Evolutionary conservation across 1,140 invertebrate genomes (phyloP).

Genomic region (Psix sp.): DNA sequence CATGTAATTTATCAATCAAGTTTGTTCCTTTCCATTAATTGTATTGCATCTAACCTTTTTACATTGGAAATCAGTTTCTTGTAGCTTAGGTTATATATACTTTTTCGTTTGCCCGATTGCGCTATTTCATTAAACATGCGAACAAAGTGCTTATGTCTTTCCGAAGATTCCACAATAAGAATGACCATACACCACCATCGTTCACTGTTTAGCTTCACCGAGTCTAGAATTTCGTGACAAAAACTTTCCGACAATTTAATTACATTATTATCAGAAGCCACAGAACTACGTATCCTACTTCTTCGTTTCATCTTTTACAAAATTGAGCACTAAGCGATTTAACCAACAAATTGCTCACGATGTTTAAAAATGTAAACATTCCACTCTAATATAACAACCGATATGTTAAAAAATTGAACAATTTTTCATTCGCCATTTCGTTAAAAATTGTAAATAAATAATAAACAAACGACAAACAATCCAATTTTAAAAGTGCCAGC

Average conservation of each 20-base stretch:
- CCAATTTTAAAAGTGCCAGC: too few relatives aligned
- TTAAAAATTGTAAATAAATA: too few relatives aligned
- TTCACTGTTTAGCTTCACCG: constrained; percentile 64
- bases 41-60: constrained; percentile 27
- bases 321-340: too few relatives aligned
- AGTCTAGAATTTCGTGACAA: constrained; percentile 42
- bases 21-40: background rate
- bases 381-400: too few relatives aligned
- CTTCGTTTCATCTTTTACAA: too few relatives aligned
- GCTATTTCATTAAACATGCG: constrained; percentile 61
- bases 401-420: too few relatives aligned
- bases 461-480: too few relatives aligned
- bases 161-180: constrained; percentile 62
- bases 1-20: background rate
- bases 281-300: too few relatives aligned
- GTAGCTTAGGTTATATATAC: constrained; percentile 39
- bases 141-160: constrained; percentile 49
- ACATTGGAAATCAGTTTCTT: constrained; percentile 17
- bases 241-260: constrained; percentile 8
- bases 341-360: too few relatives aligned
- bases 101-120: constrained; percentile 51
- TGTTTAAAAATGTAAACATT: too few relatives aligned
- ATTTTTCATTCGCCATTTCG: too few relatives aligned
- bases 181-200: constrained; percentile 66
- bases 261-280: background rate